Conservation (phyloP, 2,888 invertebrate species). For the Asteroscopus sphinx region DNA sequence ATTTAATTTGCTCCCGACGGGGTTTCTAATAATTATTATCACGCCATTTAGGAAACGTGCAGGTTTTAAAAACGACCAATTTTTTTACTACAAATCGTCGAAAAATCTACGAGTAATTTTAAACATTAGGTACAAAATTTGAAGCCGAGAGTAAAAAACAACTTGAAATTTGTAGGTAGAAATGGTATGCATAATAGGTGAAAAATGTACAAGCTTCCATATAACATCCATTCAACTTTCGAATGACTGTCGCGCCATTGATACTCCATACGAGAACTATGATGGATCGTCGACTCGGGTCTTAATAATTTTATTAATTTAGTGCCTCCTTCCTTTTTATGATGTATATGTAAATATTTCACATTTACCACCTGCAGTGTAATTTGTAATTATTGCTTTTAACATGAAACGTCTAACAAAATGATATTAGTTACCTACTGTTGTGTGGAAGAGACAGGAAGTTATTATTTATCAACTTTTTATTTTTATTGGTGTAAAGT, state of each 20-base stretch:
- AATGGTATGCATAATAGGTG: constrained; percentile 14
- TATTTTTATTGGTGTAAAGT: constrained; percentile 2
- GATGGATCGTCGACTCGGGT: constrained; percentile 30
- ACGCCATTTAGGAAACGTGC: no score
- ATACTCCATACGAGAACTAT: constrained; percentile 20
- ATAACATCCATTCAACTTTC: constrained; percentile 26
- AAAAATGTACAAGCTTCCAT: constrained; percentile 23
- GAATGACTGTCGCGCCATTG: constrained; percentile 34
- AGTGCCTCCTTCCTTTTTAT: constrained; percentile 26
- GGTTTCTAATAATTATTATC: no score
- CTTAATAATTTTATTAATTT: constrained; percentile 36
- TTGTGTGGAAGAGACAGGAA: constrained; percentile 26
- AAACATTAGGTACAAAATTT: no score
- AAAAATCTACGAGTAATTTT: no score
- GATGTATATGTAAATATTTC: constrained; percentile 30
- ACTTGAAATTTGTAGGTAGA: no score
- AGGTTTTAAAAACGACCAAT: no score
- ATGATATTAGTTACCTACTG: constrained; percentile 22
- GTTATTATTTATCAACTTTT: constrained; percentile 18
- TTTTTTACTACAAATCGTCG: no score
- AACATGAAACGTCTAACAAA: constrained; percentile 36
- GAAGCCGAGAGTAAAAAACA: no score
- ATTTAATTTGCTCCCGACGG: no score
- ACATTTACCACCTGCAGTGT: constrained; percentile 49
- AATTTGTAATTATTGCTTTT: constrained; percentile 45